Evolutionary conservation across 2,113 vertebrate species (phyloP), one percentile per base, ranked within the genome.

Genomic region (Polypterus senegalus): DNA sequence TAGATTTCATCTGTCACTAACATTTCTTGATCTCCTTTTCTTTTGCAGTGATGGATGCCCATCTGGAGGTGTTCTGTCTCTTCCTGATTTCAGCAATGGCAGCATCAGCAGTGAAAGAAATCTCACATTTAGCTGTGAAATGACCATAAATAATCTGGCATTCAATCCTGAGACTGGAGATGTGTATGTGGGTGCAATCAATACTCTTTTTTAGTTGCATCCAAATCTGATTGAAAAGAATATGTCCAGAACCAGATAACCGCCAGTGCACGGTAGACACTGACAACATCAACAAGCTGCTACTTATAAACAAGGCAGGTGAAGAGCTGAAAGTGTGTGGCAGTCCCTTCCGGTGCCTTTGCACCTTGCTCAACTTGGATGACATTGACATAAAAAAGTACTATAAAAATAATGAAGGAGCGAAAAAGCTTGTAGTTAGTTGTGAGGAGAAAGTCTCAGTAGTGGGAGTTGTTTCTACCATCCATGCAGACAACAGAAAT

Each of bases 381-480:
- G 74, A 85, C 49, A 81, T 97, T 64, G 81, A 84, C 0, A 49
- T 72, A 1, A 65, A 66, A 46, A 63, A 83, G 4, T 90, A 93
- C 78, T 96, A 92, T 1, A 89, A 89, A 9, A 92, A 95, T 51
- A 76, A 76, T 70, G 90, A 92, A 0, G 94, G 93, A 0, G 96
- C 97, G 72, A 93, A 92, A 76, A 92, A 93, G 1, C 97, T 96
- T 45, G 96, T 97, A 74, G 92, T 89, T 63, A 97, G 92, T 66
- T 89, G 88, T 0, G 92, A 97, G 7, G 85, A 92, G 76, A 49
- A 73, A 0, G 86, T 97, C 54, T 80, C 89, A 1, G 94, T 93
- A 0, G 94, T 98, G 61, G 96, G 92, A 43, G 79, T 95, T 62
- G 90, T 95, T 75, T 91, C 91, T 1, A 77, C 77, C 58, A 73